Evolutionary conservation across 2,888 invertebrate genomes (phyloP), one percentile per base, ranked within the genome.

Genomic region (Cantharis nigra): DNA sequence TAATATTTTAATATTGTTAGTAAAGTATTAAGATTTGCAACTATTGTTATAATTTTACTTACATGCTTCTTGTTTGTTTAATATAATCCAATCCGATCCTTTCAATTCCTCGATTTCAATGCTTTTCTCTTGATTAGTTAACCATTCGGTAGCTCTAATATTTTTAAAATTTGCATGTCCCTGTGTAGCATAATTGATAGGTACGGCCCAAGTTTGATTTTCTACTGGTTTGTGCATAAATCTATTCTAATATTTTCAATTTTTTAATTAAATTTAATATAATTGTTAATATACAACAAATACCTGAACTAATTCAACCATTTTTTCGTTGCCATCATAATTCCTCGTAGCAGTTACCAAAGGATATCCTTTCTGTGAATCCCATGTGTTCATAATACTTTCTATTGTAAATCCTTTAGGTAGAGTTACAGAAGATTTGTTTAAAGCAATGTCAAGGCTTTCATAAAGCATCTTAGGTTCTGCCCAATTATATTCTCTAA

Each of bases 31-130:
- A 9, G 1, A 26, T 26, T 26, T 9, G 7, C 26, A 26, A 26
- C 26, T 26, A 26, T 26, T 30, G 28, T 3, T 10, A 26, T 10
- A 11, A 30, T 10, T 30, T 30, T 10, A 75, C 72, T 81, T 84
- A 91, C 92, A 91, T 77, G 91, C 91, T 86, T 92, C 90, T 79
- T 90, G 87, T 76, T 91, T 86, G 82, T 93, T 93, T 77, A 92
- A 82, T 67, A 93, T 90, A 76, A 90, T 88, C 92, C 92, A 92
- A 80, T 90, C 90, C 78, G 83, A 28, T 3, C 75, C n/a, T 4
- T 26, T 18, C 10, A 79, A 63, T 0, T 65, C 62, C 14, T 23
- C n/a, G 2, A 71, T 69, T 63, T 7, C 5, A n/a, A 28, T 28
- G 10, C 69, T 84, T 14, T 85, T 84, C 11, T 83, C 81, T 3